phyloP scores from a whole-genome alignment of 2,113 vertebrate genomes.

The Rhodinocichla rosea region DNA sequence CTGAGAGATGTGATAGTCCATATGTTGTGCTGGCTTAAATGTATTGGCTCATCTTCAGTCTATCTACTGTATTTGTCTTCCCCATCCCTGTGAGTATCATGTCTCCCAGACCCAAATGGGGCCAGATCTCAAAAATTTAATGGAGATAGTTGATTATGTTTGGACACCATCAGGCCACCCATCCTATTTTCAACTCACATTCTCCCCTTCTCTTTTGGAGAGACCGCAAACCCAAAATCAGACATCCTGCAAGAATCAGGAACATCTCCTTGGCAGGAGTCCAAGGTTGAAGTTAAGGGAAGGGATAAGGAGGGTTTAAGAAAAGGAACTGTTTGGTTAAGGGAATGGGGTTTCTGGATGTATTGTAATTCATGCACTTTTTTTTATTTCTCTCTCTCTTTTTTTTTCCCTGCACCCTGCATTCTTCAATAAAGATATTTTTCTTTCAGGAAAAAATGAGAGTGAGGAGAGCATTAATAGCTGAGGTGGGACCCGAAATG shows the following conservation, averaged over 20 bases:
- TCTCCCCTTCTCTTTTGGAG: not conserved
- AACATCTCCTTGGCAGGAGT: not conserved
- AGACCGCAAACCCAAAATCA: conserved; percentile 12
- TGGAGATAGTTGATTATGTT: not conserved
- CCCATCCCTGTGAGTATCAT: not conserved
- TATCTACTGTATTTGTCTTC: not conserved
- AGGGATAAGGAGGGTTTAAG: not conserved
- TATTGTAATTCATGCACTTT: not conserved
- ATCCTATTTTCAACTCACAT: not conserved
- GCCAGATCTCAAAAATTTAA: conserved; percentile 16
- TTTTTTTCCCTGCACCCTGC: not conserved
- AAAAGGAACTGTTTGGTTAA: not conserved
- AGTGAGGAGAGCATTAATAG: not conserved
- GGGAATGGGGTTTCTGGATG: not conserved
- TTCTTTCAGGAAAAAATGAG: not conserved
- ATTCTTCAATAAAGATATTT: not conserved
- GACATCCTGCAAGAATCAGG: not conserved
- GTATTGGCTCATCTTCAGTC: not conserved
- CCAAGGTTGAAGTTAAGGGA: not conserved
- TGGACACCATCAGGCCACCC: not conserved
- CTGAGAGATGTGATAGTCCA: conserved; percentile 27
- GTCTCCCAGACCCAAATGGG: not conserved
- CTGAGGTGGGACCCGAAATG: not conserved
- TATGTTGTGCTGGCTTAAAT: conserved; percentile 20
- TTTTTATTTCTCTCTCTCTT: not conserved